Conservation (phyloP, 2,113 vertebrate genomes). For the Macaca mulatta region DNA sequence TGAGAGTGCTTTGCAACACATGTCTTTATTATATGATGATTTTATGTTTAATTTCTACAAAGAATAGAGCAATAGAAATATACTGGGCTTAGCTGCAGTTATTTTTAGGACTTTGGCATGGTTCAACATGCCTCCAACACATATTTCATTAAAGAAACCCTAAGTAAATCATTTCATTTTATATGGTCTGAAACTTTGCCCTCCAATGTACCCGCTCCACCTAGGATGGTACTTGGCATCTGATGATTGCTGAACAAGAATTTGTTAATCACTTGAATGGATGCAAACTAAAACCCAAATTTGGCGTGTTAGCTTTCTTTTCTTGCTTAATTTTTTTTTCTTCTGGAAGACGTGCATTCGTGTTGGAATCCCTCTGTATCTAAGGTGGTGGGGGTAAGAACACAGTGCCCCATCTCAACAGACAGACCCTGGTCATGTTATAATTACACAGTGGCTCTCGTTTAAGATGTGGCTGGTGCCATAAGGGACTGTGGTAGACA, state of each 20-base stretch:
- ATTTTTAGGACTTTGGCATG: neutral
- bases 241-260: neutral
- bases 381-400: neutral
- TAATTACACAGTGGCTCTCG: neutral
- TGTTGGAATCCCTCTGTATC: neutral
- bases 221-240: neutral
- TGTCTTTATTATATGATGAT: neutral
- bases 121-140: neutral
- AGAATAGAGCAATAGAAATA: conserved; percentile 19
- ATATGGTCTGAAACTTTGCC: neutral
- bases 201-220: neutral
- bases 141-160: neutral
- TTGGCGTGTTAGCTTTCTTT: neutral
- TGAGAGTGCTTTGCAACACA: neutral
- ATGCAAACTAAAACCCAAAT: neutral
- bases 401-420: neutral
- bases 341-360: neutral
- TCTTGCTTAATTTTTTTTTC: neutral
- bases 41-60: conserved; percentile 30
- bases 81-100: neutral
- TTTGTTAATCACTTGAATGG: neutral
- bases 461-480: neutral
- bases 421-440: neutral
- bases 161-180: neutral
- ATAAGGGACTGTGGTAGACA: neutral